Evolutionary conservation across 1,140 invertebrate species (phyloP).

Genomic region (Periplaneta americana): DNA sequence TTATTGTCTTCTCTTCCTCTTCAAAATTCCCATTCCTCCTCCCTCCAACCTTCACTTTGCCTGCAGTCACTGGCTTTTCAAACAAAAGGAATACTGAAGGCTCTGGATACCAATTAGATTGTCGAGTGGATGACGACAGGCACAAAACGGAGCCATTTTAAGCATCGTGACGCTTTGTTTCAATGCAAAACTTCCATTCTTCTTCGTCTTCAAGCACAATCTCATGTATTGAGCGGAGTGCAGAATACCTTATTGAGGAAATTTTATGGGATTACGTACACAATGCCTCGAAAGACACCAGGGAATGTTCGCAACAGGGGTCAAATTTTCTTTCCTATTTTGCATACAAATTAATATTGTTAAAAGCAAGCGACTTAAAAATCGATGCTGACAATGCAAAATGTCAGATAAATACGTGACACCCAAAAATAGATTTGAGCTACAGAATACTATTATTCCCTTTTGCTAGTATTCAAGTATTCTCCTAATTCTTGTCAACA

Average conservation of each 20-base stretch:
- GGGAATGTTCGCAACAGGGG: no score
- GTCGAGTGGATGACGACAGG: not conserved
- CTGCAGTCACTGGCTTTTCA: not conserved
- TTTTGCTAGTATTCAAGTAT: no score
- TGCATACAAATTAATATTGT: no score
- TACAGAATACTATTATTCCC: no score
- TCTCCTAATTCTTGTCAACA: no score
- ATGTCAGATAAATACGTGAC: no score
- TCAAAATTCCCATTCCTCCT: not conserved
- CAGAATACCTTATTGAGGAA: not conserved
- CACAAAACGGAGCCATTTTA: not conserved
- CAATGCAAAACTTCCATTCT: not conserved
- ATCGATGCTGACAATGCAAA: no score
- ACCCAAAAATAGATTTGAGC: no score
- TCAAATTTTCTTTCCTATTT: no score
- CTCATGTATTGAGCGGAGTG: not conserved
- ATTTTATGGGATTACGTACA: no score
- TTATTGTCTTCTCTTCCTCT: not conserved
- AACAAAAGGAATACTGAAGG: not conserved
- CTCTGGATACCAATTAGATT: not conserved
- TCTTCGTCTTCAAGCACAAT: not conserved
- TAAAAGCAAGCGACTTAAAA: no score
- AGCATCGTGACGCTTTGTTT: not conserved
- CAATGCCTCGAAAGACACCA: no score
- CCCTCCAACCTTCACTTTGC: not conserved